Evolutionary conservation across 2,113 vertebrate genomes (phyloP), one percentile per base, ranked within the genome.

Genomic region (Cebus imitator): DNA sequence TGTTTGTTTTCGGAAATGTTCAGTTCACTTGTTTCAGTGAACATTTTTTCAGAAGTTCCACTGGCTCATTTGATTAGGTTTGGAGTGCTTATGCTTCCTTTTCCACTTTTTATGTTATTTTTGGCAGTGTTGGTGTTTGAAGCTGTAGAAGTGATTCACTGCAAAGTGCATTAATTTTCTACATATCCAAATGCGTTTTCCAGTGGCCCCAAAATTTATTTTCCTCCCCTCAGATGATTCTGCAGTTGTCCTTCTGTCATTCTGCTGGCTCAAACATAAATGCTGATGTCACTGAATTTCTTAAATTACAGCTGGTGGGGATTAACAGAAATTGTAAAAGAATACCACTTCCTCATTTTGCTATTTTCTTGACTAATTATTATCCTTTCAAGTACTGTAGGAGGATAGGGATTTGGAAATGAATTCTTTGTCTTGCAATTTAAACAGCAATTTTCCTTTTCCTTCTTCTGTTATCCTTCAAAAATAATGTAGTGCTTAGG

Each of bases 281-380:
- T 90, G 97, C 97, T 97, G 97, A 97, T 97, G 96, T 97, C 97
- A 98, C 70, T 52, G 64, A 80, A 96, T 97, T 97, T 97, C 96
- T 96, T 96, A 87, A 94, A 98, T 97, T 96, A 95, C 98, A 97
- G 97, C 98, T 97, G 98, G 90, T 94, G 96, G 97, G 96, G 96
- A 97, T 98, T 97, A 97, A 96, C 97, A 97, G 97, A 97, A 97
- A 97, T 95, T 78, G 95, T 97, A 90, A 97, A 92, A 85, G 92
- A 88, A 90, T 64, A 86, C 95, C 86, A 95, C 94, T 98, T 98
- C 97, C 98, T 97, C 96, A 85, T 98, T 97, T 96, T 91, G 82
- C 95, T 92, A 10, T 93, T 97, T 97, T 97, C 91, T 98, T 86
- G 90, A 92, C 80, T 87, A 68, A 97, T 97, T 84, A 85, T 91